Evolutionary conservation across 64 coral and sea anemone species (phyloP), one percentile per base, ranked within the genome.

Genomic region (Montipora sp.): DNA sequence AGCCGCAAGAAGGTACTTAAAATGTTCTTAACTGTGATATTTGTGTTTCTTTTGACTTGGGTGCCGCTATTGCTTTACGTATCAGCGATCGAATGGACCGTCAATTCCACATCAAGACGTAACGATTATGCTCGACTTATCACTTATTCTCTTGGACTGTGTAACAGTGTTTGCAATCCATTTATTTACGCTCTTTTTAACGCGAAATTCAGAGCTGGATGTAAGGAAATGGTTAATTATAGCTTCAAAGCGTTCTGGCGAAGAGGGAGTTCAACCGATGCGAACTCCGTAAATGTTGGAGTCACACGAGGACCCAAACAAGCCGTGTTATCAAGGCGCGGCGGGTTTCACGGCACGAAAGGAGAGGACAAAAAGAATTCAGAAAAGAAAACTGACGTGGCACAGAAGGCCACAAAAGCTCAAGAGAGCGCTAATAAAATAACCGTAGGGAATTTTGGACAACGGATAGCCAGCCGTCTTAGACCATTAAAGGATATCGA

Each of bases 121-220:
- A 44, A 91, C 9, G 91, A 93, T 73, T 80, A 91, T n/a, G 89
- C 77, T 13, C 77, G 95, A 22, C 24, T 97, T 77, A 83, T 94
- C 16, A 83, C 91, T 2, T 97, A 97, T 68, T 82, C 95, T 4
- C 72, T 97, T 20, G 95, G 95, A 14, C 51, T 97, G 3, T 89
- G 87, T 44, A 93, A 97, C 21, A 94, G 92, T 8, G 58, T 93
- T 53, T 80, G 84, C 18, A 97, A 97, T 77, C 95, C 95, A 0
- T 83, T 97, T 43, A 97, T 97, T 61, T 97, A 97, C 50, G 92
- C 92, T 1, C 94, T 97, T 5, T 97, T 89, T 77, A 97, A 97
- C 81, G 87, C 79, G 36, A 91, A 89, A 65, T 97, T 97, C 67
- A 74, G 95, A 81, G 92, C 90, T 20, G 95, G 95, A 0, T 97